Base-by-base conservation (phyloP, 2,888 invertebrate genomes). In the Lacanobia oleracea region DNA sequence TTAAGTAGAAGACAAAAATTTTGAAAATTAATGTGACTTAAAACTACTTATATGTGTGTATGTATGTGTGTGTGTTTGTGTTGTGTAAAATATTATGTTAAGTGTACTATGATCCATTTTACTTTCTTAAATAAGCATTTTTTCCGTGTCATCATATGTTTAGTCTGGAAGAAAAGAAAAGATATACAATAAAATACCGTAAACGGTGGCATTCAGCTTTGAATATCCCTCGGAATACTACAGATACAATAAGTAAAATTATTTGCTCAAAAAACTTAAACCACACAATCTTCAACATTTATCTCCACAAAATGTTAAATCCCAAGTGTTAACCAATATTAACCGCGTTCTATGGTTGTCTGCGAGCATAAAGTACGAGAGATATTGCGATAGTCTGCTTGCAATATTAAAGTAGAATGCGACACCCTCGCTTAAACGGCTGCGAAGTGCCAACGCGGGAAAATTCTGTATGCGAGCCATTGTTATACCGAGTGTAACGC, bases 351-450 rank as follows among this genome's bases (percentile, higher is more conserved):
- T 23, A 67, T 40, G 63, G 56, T 59, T 68, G 67, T 69, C 61
- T 65, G 64, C 61, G 12, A 33, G 60, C 79, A 70, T 71, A 79
- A 71, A 82, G 54, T 60, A 45, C 61, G 40, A n/a, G 69, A 75
- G 72, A 79, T 82, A 79, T 71, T 70, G 83, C 75, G 70, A 82
- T 82, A 83, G 75, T 40, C 67, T 72, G 79, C 82, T 62, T 71
- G 83, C 80, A 72, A 70, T 81, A 82, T 79, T 81, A 75, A 82
- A 79, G 75, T 61, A 78, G 60, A 81, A 63, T 60, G 79, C 67
- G 82, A 74, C 80, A 77, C 62, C 68, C 62, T 70, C 63, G 62
- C 69, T 67, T 77, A 60, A 81, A 66, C 59, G 51, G 53, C 62
- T 72, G 33, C 48, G 37, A 66, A 72, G 61, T 71, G 82, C 68